Evolutionary conservation across 2,113 vertebrate genomes (phyloP), one percentile per base, ranked within the genome.

Genomic region (Pionites leucogaster): DNA sequence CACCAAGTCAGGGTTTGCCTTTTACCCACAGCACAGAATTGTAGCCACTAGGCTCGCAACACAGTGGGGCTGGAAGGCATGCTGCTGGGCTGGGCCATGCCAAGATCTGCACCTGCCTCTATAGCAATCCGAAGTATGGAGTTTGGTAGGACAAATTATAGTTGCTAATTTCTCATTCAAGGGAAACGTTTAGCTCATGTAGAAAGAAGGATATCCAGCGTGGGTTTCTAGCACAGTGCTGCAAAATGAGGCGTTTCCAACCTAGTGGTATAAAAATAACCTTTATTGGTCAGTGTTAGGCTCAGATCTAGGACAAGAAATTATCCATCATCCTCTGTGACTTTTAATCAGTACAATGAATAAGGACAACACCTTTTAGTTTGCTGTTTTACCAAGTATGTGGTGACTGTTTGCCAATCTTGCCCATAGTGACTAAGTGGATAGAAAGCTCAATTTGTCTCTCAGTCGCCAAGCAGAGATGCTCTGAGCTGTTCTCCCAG

Each of bases 61-160:
- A 17, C 33, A 42, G 29, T 23, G 6, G 5, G 5, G 11, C 23
- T 69, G 25, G 47, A 68, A 59, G 41, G 8, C 2, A 3, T 1
- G 1, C 8, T 49, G 11, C 31, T 75, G 35, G 28, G 8, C 17
- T 41, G 18, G 8, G 18, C 25, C 22, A 6, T 47, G 28, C 15
- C 5, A 4, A 52, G 15, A 44, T 16, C 31, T 53, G 41, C 10
- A 33, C 2, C 5, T 60, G 19, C n/a, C 25, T 29, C 35, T 28
- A 27, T 1, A n/a, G 42, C 10, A 35, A 27, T 12, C 29, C 31
- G 10, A n/a, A n/a, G 2, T 2, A 2, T 9, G 41, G 28, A 2
- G 4, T 41, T 71, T 47, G 10, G 14, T 31, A 31, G 12, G 10
- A 68, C 19, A 39, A 85, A 82, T 64, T 16, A 6, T 0, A n/a